These are phyloP conservation scores for Clarias pachynema DNA, from an alignment of 2,797 vertebrate species.

Conservation along the genomic window DNA sequence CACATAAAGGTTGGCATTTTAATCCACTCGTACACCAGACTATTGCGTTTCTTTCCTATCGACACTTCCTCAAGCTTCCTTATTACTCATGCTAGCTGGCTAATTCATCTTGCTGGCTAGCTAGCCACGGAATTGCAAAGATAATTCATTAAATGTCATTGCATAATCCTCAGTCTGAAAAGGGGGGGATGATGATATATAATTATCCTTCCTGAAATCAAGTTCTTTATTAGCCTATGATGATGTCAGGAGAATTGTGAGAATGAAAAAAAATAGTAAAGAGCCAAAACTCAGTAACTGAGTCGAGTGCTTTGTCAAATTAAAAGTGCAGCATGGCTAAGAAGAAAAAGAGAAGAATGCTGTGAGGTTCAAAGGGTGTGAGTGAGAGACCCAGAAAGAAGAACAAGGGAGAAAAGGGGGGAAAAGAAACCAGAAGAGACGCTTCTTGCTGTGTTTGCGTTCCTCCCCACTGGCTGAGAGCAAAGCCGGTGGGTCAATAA, in stretches of 20 bases:
- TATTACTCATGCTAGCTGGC: background rate
- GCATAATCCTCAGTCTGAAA: background rate
- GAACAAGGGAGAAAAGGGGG: background rate
- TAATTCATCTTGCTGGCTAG: background rate
- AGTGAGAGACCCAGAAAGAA: background rate
- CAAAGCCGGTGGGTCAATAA: conserved; percentile 49
- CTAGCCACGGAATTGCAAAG: background rate
- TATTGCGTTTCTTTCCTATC: background rate
- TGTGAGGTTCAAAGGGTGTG: conserved; percentile 4
- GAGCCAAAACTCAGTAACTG: conserved; percentile 18
- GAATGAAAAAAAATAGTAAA: background rate
- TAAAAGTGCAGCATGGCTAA: conserved; percentile 33
- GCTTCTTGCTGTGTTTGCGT: conserved; percentile 14
- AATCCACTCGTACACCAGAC: background rate
- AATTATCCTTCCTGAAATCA: conserved; percentile 4
- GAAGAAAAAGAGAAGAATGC: conserved; percentile 27
- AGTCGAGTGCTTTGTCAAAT: conserved; percentile 36
- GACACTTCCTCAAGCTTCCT: too few species aligned
- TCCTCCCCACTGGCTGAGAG: conserved; percentile 34
- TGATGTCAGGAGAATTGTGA: background rate
- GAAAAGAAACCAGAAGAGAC: background rate
- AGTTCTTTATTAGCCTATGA: background rate
- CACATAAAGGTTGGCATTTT: background rate
- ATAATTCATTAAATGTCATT: background rate
- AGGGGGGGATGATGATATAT: background rate